phyloP scores from a whole-genome alignment of 2,113 vertebrate genomes.

The Todiramphus chloris region DNA sequence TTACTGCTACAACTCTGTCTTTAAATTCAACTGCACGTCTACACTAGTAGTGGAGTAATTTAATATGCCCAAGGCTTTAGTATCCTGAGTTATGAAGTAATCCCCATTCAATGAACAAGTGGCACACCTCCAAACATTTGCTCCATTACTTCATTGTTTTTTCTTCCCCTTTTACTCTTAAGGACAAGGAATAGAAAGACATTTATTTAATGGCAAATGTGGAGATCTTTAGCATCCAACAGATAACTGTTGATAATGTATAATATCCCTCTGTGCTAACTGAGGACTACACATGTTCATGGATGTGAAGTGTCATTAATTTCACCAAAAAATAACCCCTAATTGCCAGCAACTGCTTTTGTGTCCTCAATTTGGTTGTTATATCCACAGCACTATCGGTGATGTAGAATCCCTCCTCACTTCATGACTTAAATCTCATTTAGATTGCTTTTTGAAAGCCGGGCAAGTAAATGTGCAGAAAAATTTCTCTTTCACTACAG shows the following conservation, averaged over 20 bases:
- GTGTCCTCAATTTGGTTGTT: neutral
- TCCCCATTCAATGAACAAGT: neutral
- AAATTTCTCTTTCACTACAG: neutral
- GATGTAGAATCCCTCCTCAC: neutral
- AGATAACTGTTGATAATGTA: neutral
- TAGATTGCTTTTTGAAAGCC: neutral
- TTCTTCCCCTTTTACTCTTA: rapidly evolving
- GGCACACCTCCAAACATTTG: neutral
- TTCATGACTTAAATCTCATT: neutral
- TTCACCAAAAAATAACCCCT: neutral
- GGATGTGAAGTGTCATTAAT: neutral
- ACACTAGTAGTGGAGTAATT: neutral
- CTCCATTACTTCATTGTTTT: neutral
- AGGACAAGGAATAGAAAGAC: neutral
- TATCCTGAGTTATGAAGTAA: neutral
- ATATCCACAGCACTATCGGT: neutral
- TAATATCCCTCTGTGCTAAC: neutral
- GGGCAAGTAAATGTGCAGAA: neutral
- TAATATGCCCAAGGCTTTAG: neutral
- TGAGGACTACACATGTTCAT: neutral
- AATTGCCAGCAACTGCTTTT: neutral
- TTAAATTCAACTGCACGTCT: neutral
- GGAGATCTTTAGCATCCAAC: neutral
- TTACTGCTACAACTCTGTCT: neutral
- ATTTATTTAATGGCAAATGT: neutral